Evolutionary conservation across 2,888 invertebrate species (phyloP).

Genomic region (Nemapogon koenigi): DNA sequence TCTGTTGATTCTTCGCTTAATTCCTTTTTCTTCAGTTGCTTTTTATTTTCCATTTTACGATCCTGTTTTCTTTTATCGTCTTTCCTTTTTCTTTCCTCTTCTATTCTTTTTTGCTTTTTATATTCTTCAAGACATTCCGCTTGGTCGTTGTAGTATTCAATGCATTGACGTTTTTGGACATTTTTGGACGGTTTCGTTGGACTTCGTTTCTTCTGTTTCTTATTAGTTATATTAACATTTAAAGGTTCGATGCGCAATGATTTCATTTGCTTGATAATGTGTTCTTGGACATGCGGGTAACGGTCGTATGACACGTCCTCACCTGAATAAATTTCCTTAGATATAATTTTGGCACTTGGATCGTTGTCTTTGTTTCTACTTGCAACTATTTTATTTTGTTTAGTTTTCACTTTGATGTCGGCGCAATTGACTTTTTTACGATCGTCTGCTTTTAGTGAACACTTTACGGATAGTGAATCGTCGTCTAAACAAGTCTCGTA

Average conservation of each 20-base stretch:
- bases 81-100: constrained; percentile 41
- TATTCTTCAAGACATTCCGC: constrained; percentile 65
- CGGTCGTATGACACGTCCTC: constrained; percentile 36
- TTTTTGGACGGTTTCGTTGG: constrained; percentile 48
- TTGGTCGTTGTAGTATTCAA: constrained; percentile 71
- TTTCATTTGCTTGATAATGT: constrained; percentile 58
- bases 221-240: constrained; percentile 41
- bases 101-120: constrained; percentile 39
- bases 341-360: constrained; percentile 33
- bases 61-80: constrained; percentile 44
- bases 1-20: constrained; percentile 55
- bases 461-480: constrained; percentile 49
- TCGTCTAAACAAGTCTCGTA: constrained; percentile 71
- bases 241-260: constrained; percentile 51
- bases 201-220: constrained; percentile 37
- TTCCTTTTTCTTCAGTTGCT: constrained; percentile 28
- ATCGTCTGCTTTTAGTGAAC: constrained; percentile 36
- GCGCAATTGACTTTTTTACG: constrained; percentile 32
- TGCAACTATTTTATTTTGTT: constrained; percentile 43
- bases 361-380: constrained; percentile 42
- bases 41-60: constrained; percentile 38
- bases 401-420: constrained; percentile 20
- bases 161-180: constrained; percentile 34
- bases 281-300: constrained; percentile 48
- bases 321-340: constrained; percentile 26